These are phyloP conservation scores for Zelleria hepariella DNA, from an alignment of 2,888 invertebrate species.

Conservation along the genomic window DNA sequence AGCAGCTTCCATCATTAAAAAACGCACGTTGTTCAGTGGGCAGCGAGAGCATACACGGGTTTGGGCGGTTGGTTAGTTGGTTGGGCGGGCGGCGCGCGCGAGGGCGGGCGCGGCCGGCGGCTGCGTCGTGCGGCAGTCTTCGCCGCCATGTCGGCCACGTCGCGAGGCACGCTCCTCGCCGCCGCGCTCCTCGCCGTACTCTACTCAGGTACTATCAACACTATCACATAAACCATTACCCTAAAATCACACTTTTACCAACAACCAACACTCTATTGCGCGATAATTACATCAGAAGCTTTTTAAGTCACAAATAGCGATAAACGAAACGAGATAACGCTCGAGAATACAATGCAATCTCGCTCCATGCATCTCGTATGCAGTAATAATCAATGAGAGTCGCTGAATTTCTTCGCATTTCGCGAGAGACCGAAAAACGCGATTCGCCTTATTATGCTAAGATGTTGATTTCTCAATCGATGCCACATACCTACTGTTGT, in stretches of 20 bases:
- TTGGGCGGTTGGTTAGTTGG: slow-evolving; percentile 3
- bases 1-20: background rate
- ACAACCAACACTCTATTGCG: no score
- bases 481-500: background rate
- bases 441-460: background rate
- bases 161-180: slow-evolving; percentile 47
- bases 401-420: background rate
- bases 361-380: background rate
- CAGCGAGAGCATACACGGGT: background rate
- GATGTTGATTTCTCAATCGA: background rate
- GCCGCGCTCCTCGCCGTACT: slow-evolving; percentile 51
- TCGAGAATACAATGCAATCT: background rate
- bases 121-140: slow-evolving; percentile 48
- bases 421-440: background rate
- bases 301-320: background rate
- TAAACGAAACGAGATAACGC: background rate
- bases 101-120: slow-evolving; percentile 24
- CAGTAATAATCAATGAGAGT: background rate
- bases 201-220: slow-evolving; percentile 42
- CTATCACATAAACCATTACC: background rate
- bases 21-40: background rate
- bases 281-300: no score
- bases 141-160: slow-evolving; percentile 62
- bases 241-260: background rate
- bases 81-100: slow-evolving; percentile 9